Evolutionary conservation across 1,140 invertebrate genomes (phyloP), one percentile per base, ranked within the genome.

Genomic region (Lycorma delicatula): DNA sequence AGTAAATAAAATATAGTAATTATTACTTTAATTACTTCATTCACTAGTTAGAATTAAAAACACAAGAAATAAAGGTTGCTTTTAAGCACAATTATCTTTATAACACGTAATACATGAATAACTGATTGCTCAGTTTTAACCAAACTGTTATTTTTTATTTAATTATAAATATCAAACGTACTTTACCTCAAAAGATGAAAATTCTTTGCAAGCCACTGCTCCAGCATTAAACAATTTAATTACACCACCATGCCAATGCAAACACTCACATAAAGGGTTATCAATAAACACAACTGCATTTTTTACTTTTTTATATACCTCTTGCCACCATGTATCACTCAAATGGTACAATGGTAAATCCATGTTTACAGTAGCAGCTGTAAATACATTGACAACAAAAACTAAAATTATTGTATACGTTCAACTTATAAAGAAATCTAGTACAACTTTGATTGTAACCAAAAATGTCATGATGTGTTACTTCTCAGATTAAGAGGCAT

Each of bases 181-280:
- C 31, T n/a, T 64, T 68, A 81, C 80, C 73, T 81, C 79, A 73
- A 81, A 81, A 5, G 78, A 76, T 12, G 80, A 81, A 58, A 83
- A 75, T 64, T 75, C 75, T 63, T 79, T 81, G 0, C 82, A 75
- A 64, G 70, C 72, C 20, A 74, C 62, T 31, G 79, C 80, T 52
- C 80, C 81, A 36, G 73, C 73, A 23, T 70, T 66, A 2, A 78
- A 60, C 26, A 83, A 61, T 58, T 72, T 71, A 47, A 72, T 70
- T n/a, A 80, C 64, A 5, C 81, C 81, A 5, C 81, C 80, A 64
- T 80, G 73, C 80, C 81, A 83, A 65, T 82, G 81, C 18, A 83
- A 67, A 62, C 78, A 77, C 67, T 83, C 81, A 9, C 79, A 76
- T 60, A 72, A 73, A 28, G 65, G 64, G 60, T 80, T 73, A 64